Conservation (phyloP, 1,140 invertebrate genomes). For the Pararge aegeria region DNA sequence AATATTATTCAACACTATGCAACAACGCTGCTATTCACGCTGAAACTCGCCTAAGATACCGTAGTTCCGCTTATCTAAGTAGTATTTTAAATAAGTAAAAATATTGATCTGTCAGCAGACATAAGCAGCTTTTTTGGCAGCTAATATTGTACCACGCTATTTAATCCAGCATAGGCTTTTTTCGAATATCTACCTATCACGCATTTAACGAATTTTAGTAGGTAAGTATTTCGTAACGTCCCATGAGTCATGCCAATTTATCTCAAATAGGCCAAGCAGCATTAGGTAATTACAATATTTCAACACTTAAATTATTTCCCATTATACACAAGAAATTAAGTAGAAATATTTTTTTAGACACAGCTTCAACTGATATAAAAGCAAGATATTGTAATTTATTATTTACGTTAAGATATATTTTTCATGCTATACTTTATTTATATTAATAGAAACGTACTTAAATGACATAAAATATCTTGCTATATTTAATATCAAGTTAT, state of each 20-base stretch:
- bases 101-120: not conserved
- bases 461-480: no score
- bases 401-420: not conserved
- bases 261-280: not conserved
- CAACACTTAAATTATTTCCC: not conserved
- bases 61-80: slow-evolving; percentile 18
- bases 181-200: not conserved
- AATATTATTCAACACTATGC: slow-evolving; percentile 15
- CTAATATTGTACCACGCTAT: slow-evolving; percentile 14
- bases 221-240: not conserved
- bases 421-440: not conserved
- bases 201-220: not conserved
- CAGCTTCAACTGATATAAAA: not conserved
- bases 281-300: not conserved
- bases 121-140: slow-evolving; percentile 18
- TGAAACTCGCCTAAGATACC: slow-evolving; percentile 16
- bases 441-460: no score
- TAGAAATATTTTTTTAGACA: not conserved
- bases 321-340: not conserved
- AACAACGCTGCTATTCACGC: slow-evolving; percentile 19
- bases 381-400: not conserved
- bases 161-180: slow-evolving; percentile 3
- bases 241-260: not conserved
- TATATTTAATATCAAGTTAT: no score
- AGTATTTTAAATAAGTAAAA: not conserved